A percentile compares a stretch with the other conserved stretches of the same genome.
Conservation (phyloP, 2,113 vertebrate species). For the Alces alces region DNA sequence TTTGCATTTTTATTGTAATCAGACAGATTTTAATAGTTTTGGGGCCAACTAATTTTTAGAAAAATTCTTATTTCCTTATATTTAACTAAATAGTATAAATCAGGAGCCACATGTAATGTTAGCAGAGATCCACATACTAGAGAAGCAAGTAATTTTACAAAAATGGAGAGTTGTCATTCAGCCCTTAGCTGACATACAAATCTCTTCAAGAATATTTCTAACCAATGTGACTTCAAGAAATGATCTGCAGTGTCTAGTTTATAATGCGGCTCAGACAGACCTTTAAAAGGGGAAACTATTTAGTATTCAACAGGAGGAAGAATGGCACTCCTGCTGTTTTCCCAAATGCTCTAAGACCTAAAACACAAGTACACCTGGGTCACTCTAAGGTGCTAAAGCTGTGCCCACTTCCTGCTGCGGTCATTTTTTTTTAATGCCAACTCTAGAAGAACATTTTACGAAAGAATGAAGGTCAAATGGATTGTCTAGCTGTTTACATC, state of each 20-base stretch:
- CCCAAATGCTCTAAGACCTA: conserved; percentile 56
- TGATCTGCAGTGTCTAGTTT: conserved; percentile 21
- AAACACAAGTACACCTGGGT: conserved; percentile 52
- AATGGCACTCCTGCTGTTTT: conserved; percentile 54
- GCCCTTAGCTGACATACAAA: background rate
- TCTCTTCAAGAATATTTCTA: conserved; percentile 15
- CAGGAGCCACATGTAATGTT: background rate
- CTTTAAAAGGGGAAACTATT: conserved; percentile 49
- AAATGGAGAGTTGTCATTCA: background rate
- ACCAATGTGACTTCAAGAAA: conserved; percentile 21
- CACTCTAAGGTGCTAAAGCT: conserved; percentile 60
- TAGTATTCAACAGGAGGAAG: conserved; percentile 52
- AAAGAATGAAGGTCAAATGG: conserved; percentile 65
- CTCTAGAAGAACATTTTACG: conserved; percentile 15
- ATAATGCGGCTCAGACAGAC: conserved; percentile 24
- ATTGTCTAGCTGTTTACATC: conserved; percentile 37
- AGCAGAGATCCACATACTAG: background rate
- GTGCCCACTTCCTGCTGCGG: conserved; percentile 53
- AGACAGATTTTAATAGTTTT: background rate
- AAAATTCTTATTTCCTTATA: conserved; percentile 15
- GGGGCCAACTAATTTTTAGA: background rate
- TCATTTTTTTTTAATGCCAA: conserved; percentile 47
- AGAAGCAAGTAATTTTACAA: conserved; percentile 21
- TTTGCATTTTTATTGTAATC: background rate
- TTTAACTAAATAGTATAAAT: background rate